Conservation (phyloP, 1,140 invertebrate genomes). For the Zaprionus gabonicus region DNA sequence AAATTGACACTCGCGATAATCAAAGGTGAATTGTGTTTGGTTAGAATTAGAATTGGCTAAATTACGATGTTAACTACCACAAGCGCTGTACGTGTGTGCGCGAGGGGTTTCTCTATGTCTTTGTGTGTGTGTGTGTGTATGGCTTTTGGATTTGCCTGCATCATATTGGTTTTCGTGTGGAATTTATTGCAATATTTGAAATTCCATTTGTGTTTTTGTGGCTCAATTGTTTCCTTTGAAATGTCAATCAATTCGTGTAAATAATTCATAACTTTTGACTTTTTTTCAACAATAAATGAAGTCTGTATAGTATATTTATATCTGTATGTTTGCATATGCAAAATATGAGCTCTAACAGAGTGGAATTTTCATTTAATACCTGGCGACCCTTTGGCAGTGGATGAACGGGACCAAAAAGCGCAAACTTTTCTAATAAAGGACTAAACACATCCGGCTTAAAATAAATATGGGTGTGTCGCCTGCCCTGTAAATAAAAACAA, state of each 20-base stretch:
- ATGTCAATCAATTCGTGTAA: slow-evolving; percentile 11
- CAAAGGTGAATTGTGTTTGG: slow-evolving; percentile 62
- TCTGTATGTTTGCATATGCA: neutral
- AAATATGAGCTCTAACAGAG: neutral
- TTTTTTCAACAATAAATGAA: neutral
- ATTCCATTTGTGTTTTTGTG: slow-evolving; percentile 4
- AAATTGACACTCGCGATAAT: slow-evolving; percentile 80
- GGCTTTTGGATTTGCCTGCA: neutral
- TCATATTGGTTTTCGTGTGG: neutral
- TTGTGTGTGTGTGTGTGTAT: neutral
- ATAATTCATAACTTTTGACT: slow-evolving; percentile 20
- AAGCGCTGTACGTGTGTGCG: neutral
- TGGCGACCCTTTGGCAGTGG: slow-evolving; percentile 2
- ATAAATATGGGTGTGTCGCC: neutral
- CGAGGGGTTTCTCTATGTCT: neutral
- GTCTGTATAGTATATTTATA: neutral
- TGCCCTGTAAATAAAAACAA: neutral
- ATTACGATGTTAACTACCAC: slow-evolving; percentile 37
- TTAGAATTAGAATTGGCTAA: slow-evolving; percentile 20
- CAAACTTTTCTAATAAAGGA: slow-evolving; percentile 68
- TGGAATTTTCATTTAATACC: slow-evolving; percentile 7
- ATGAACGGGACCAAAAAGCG: neutral
- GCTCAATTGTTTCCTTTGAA: slow-evolving; percentile 20
- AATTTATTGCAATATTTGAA: slow-evolving; percentile 26
- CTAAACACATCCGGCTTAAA: slow-evolving; percentile 33